These are phyloP conservation scores for Nannospalax galili DNA, from an alignment of 2,113 vertebrate species.

Conservation along the genomic window DNA sequence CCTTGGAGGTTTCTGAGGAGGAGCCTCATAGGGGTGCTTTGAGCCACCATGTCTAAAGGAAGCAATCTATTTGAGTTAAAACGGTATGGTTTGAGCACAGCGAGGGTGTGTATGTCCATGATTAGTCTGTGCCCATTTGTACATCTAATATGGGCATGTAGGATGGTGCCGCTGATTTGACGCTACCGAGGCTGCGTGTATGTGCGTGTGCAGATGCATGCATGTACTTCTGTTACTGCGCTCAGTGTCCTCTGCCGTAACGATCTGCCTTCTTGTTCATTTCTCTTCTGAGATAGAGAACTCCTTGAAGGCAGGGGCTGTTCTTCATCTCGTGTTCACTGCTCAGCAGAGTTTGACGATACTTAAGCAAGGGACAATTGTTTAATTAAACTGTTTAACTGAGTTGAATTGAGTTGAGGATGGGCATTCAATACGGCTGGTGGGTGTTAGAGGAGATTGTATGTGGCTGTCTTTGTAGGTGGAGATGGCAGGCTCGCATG, in stretches of 20 bases:
- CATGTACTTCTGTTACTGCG: not conserved
- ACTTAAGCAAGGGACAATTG: not conserved
- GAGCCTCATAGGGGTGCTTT: not conserved
- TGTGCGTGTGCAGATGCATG: not conserved
- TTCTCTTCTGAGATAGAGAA: conserved; percentile 1
- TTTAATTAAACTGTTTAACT: conserved; percentile 45
- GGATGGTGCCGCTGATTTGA: not conserved
- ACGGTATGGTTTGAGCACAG: not conserved
- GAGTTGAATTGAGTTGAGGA: conserved; percentile 12
- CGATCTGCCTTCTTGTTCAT: not conserved
- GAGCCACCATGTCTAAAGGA: not conserved
- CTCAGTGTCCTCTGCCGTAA: not conserved
- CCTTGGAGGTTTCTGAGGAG: not conserved
- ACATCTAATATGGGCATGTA: not conserved
- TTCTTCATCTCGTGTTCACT: not conserved
- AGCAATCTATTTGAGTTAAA: not conserved
- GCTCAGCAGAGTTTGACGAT: not conserved
- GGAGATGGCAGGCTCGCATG: not conserved
- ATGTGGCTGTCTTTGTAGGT: not conserved
- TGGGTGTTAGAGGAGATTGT: not conserved
- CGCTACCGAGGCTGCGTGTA: too few relatives aligned
- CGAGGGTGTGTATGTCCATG: not conserved
- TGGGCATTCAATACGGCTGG: not conserved
- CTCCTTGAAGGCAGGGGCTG: not conserved
- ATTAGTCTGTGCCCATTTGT: not conserved